Base-by-base conservation (phyloP, 2,113 vertebrate genomes). In the Hyaena hyaena region DNA sequence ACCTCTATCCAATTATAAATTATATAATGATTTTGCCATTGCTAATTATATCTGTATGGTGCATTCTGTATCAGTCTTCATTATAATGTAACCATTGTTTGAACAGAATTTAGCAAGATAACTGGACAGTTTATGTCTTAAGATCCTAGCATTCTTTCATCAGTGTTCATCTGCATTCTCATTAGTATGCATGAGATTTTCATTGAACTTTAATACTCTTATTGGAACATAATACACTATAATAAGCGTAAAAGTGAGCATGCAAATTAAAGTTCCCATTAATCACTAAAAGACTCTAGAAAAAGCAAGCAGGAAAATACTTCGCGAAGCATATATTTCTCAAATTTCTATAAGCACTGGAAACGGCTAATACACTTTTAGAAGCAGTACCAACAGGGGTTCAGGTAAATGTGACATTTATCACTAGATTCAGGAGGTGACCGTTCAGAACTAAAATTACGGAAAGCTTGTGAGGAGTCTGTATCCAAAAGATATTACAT, bases 151-250 rank as follows among this genome's bases (percentile, higher is more conserved):
- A 98, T 98, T 98, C 97, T 99, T 99, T 99, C 98, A 99, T 98
- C 98, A 99, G 95, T 87, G 88, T 97, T 99, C 98, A 99, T 99
- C 98, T 99, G 98, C 99, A 99, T 99, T 98, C 98, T 99, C 98
- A 99, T 99, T 99, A 99, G 99, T 98, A 99, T 99, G 99, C 99
- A 99, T 99, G 98, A 99, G 99, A 99, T 99, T 99, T 99, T 98
- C 97, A 98, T 82, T 99, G 99, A 99, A 99, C 99, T 99, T 99
- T 99, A 99, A 99, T 99, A 99, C 97, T 99, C 98, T 98, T 99
- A 99, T 98, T 99, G 98, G 99, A 98, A 99, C 98, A 99, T 98
- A 99, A 99, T 98, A 98, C 98, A 99, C 96, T 98, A 98, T 99
- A 99, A 99, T 99, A 98, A 99, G 98, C 65, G 61, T 98, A 99